Evolutionary conservation across 2,888 invertebrate species (phyloP), one percentile per base, ranked within the genome.

Genomic region (Diarsia dahlii): DNA sequence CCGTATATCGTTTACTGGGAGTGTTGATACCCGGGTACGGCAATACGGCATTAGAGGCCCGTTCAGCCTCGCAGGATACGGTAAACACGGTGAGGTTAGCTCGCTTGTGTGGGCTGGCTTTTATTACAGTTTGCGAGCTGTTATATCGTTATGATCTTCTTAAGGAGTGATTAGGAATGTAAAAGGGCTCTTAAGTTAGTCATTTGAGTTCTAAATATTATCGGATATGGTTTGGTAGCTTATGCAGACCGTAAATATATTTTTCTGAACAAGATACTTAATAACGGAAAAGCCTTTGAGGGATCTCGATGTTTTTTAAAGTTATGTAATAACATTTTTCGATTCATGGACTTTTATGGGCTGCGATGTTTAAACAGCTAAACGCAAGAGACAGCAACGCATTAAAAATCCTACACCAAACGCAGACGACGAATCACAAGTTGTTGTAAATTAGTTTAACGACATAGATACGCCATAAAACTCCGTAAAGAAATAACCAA

Each of bases 1-100:
- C 69, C 74, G 73, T 81, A 81, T 78, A 78, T 84, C 85, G 83
- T 54, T 71, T 84, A 75, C 80, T 66, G 84, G 60, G 62, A 82
- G 78, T 81, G 82, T 81, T 74, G 82, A 73, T 77, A n/a, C 73
- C 66, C 52, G 54, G 85, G 81, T 62, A 58, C 39, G 50, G 79
- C 39, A 48, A 12, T 8, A 52, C 56, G 46, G 54, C 72, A 80
- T 45, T 64, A 58, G 45, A 9, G 34, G 64, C 71, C 70, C 62
- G 72, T 63, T 63, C 60, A 56, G 71, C 48, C 56, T 74, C 69
- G 66, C 81, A 71, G 64, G 70, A 18, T 63, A 60, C 54, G 6
- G 74, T 74, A 74, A 84, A 71, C 52, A 66, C 66, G 13, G 45
- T 50, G 62, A 66, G 64, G 71, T 81, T 69, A 72, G 70, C 64